phyloP scores from a whole-genome alignment of 2,113 vertebrate genomes.

The Strix uralensis region DNA sequence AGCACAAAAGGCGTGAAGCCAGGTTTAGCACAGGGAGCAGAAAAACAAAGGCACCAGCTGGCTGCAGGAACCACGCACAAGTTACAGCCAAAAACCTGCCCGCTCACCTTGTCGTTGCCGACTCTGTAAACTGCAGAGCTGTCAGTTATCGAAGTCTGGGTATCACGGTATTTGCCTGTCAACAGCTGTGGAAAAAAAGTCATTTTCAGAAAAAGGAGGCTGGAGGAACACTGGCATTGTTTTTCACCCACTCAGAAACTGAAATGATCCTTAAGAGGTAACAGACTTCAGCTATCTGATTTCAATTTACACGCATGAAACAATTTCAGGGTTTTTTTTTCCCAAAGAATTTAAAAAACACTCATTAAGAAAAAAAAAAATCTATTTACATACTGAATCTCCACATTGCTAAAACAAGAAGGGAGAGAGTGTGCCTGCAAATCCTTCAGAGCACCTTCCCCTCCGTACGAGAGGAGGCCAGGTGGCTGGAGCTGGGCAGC shows the following conservation, averaged over 20 bases:
- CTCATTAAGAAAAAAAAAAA: background rate
- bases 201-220: background rate
- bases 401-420: background rate
- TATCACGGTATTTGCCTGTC: conserved; percentile 83
- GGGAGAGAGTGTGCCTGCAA: background rate
- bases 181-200: conserved; percentile 76
- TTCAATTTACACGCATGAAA: background rate
- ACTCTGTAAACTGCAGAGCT: conserved; percentile 83
- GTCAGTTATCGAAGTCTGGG: conserved; percentile 90
- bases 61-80: rapidly evolving
- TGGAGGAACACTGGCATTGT: rapidly evolving
- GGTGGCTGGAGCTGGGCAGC: background rate
- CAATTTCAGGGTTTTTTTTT: rapidly evolving
- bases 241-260: rapidly evolving
- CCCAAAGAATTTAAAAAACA: rapidly evolving
- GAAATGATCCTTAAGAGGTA: rapidly evolving
- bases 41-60: too few relatives aligned
- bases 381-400: rapidly evolving
- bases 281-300: rapidly evolving
- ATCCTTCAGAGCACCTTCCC: background rate
- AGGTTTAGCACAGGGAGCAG: background rate
- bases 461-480: background rate
- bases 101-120: conserved; percentile 78
- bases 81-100: rapidly evolving
- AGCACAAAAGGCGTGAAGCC: rapidly evolving